phyloP scores from a whole-genome alignment of 1,140 invertebrate species.

The Procambarus clarkii region DNA sequence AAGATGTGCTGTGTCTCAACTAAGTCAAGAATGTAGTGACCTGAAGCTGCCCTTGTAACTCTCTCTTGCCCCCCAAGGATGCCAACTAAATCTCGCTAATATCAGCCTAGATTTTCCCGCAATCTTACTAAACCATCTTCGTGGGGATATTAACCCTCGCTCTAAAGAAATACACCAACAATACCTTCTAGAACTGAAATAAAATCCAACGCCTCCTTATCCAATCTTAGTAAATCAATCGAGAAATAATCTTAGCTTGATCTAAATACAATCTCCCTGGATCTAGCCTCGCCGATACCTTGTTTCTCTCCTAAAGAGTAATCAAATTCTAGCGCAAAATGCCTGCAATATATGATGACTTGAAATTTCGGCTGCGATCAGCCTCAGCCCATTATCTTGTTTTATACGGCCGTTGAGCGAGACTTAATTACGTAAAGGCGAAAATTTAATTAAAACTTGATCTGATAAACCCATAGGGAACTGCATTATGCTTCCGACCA shows the following conservation, averaged over 20 bases:
- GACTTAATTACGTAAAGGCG: slow-evolving; percentile 72
- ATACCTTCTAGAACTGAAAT: slow-evolving; percentile 33
- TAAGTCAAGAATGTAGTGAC: slow-evolving; percentile 48
- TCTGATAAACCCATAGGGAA: slow-evolving; percentile 71
- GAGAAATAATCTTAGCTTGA: slow-evolving; percentile 66
- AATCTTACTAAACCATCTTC: slow-evolving; percentile 52
- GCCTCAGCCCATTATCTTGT: slow-evolving; percentile 68
- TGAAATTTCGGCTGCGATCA: slow-evolving; percentile 69
- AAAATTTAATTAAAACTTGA: slow-evolving; percentile 72
- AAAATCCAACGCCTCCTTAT: slow-evolving; percentile 52
- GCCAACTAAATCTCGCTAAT: slow-evolving; percentile 40
- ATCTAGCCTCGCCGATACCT: slow-evolving; percentile 58
- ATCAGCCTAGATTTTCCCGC: slow-evolving; percentile 50
- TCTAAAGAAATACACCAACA: slow-evolving; percentile 42
- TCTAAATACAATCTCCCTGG: slow-evolving; percentile 68
- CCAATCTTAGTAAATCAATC: slow-evolving; percentile 67
- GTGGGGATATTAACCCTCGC: slow-evolving; percentile 48
- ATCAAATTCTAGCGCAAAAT: slow-evolving; percentile 71
- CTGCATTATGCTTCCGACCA: slow-evolving; percentile 71
- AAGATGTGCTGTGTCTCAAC: slow-evolving; percentile 15
- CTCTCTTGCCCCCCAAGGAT: slow-evolving; percentile 14
- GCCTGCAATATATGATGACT: slow-evolving; percentile 70
- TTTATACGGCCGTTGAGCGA: slow-evolving; percentile 71
- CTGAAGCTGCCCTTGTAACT: slow-evolving; percentile 14
- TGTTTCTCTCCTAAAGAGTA: slow-evolving; percentile 67